phyloP scores from a whole-genome alignment of 2,888 invertebrate species.

The Neoitamus cyanurus region DNA sequence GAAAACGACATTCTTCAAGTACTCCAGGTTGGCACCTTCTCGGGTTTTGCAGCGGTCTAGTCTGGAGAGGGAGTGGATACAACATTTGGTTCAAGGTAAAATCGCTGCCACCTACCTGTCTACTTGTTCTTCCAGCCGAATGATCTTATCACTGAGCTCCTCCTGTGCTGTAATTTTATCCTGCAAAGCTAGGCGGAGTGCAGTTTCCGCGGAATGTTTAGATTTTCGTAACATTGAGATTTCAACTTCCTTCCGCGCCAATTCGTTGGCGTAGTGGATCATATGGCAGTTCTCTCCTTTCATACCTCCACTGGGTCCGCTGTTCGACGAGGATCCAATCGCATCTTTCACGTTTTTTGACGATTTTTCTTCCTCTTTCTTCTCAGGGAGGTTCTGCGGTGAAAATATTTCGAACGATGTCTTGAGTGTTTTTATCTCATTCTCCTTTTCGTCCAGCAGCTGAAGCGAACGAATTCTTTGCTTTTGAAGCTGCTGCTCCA shows the following conservation, averaged over 20 bases:
- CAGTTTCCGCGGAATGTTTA: constrained; percentile 73
- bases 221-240: constrained; percentile 78
- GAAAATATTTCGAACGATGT: constrained; percentile 69
- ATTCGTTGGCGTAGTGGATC: constrained; percentile 85
- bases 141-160: constrained; percentile 65
- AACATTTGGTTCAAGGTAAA: too few species aligned
- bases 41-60: constrained; percentile 79
- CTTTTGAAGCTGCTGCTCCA: constrained; percentile 80
- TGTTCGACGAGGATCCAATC: neutral
- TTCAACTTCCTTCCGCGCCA: constrained; percentile 83
- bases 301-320: neutral
- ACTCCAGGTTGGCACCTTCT: constrained; percentile 89
- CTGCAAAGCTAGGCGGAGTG: constrained; percentile 69
- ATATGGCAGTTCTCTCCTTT: constrained; percentile 76
- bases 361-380: neutral
- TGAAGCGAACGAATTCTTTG: constrained; percentile 83
- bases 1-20: constrained; percentile 89
- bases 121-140: constrained; percentile 73
- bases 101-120: constrained; percentile 67
- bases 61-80: too few species aligned
- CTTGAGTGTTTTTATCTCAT: constrained; percentile 73
- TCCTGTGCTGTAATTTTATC: constrained; percentile 71
- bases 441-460: constrained; percentile 84
- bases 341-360: neutral
- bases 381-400: constrained; percentile 60